phyloP scores from a whole-genome alignment of 2,888 invertebrate genomes.

The Psylliodes chrysocephalus region DNA sequence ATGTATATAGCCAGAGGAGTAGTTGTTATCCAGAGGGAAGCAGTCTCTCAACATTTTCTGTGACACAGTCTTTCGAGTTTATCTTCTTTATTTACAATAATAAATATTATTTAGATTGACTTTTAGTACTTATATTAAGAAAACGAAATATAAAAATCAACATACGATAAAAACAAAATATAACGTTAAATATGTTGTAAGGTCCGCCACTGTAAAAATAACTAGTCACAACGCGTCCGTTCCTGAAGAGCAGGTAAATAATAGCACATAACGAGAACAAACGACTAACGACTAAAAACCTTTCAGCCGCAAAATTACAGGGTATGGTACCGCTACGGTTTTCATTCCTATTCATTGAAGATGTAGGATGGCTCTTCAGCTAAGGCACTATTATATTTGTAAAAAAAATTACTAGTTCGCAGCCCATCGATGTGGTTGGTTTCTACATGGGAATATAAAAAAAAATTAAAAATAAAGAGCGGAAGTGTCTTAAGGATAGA shows the following conservation, averaged over 20 bases:
- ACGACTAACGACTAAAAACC: conserved; percentile 36
- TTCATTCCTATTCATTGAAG: conserved; percentile 31
- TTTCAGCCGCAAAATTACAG: conserved; percentile 46
- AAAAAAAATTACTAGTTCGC: neutral
- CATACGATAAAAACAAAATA: no score
- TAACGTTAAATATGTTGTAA: no score
- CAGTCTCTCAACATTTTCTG: no score
- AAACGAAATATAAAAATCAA: no score
- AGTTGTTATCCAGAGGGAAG: no score
- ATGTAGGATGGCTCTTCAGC: conserved; percentile 2
- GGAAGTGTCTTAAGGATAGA: no score
- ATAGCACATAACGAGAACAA: conserved; percentile 42
- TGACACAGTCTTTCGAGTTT: no score
- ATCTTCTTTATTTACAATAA: no score
- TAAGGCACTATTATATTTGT: conserved; percentile 7
- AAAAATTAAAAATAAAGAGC: conserved; percentile 11
- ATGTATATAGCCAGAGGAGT: no score
- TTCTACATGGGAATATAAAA: conserved; percentile 12
- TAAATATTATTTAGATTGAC: no score
- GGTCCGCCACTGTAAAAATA: conserved; percentile 31
- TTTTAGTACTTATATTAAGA: no score
- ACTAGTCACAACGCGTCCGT: conserved; percentile 34
- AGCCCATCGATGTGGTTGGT: conserved; percentile 2
- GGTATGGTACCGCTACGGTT: conserved; percentile 37
- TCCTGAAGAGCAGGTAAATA: conserved; percentile 40